Percentiles rank a stretch among this genome's conserved stretches.
Conservation (phyloP, 2,888 invertebrate genomes). For the Dendrolimus pini region DNA sequence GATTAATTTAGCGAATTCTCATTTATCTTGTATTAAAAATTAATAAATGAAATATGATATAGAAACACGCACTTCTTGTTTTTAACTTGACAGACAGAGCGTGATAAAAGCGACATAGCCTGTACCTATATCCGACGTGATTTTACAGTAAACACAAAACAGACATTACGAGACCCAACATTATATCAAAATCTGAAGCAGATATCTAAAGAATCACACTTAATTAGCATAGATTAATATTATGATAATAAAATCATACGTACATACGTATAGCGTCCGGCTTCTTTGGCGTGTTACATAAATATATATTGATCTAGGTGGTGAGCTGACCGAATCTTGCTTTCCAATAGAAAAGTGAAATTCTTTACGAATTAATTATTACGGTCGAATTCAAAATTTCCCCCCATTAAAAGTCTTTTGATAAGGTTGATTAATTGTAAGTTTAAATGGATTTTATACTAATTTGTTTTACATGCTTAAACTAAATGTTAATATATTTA, state of each 20-base stretch:
- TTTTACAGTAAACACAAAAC: no score
- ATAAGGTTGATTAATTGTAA: neutral
- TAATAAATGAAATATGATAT: no score
- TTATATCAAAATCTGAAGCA: neutral
- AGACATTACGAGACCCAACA: neutral
- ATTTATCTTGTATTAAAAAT: no score
- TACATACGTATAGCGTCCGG: neutral
- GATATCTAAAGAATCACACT: neutral
- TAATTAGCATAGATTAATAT: neutral
- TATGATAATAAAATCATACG: neutral
- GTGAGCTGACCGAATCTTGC: slow-evolving; percentile 1
- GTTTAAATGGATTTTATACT: neutral
- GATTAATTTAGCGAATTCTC: no score
- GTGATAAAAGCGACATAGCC: no score
- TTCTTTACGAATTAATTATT: slow-evolving; percentile 5
- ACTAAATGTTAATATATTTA: no score
- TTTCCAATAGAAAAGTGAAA: slow-evolving; percentile 10
- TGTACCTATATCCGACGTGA: no score
- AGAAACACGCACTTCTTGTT: no score
- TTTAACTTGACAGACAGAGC: no score
- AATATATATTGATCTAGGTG: neutral
- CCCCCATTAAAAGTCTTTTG: neutral
- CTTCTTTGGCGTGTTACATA: neutral
- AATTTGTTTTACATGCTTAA: no score
- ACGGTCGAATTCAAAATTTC: neutral